Base-by-base conservation (phyloP, 2,888 invertebrate genomes). In the Baronia brevicornis region DNA sequence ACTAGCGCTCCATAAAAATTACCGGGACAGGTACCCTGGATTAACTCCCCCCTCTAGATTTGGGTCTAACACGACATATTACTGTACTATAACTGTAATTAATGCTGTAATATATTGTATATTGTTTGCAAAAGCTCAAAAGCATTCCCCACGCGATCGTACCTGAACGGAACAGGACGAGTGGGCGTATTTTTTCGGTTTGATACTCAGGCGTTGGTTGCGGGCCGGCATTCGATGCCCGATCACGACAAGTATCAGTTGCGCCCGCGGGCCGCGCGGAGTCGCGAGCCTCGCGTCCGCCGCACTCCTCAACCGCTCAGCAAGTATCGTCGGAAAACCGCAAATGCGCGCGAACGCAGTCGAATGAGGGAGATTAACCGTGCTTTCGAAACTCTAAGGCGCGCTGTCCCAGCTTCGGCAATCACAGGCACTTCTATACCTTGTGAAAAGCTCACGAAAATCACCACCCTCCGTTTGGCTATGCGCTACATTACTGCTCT, bases 351-450 rank as follows among this genome's bases (percentile, higher is more conserved):
- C 14, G 96, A 96, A 59, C 73, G 96, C 15, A 91, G 90, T 45
- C 87, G 96, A 33, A 96, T 96, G 95, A 86, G 92, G 27, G 95
- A 95, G 65, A 95, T 96, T 50, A 96, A 96, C 75, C 87, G 89
- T 38, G 96, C 95, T 1, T 96, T 96, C 70, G 95, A 95, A 61
- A 87, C 90, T 1, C 82, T 96, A 4, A 86, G 94, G 11, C 86
- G 88, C 7, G 92, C 91, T 11, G 91, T 96, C 5, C 96, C 96
- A 4, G 80, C 82, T 0, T 64, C 86, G 6, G 85, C 85, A 38
- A 73, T 79, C 51, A 84, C 86, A 3, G 86, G 87, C 28, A 61
- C 71, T 1, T 73, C 80, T 0, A 67, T 78, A 2, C 77, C 91
- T 20, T 90, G 90, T 63, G 93, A 94, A 62, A 94, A 94, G 67